Percentiles rank a stretch among this genome's conserved stretches.
Conservation (phyloP, 2,888 invertebrate species). For the Seira ritae region DNA sequence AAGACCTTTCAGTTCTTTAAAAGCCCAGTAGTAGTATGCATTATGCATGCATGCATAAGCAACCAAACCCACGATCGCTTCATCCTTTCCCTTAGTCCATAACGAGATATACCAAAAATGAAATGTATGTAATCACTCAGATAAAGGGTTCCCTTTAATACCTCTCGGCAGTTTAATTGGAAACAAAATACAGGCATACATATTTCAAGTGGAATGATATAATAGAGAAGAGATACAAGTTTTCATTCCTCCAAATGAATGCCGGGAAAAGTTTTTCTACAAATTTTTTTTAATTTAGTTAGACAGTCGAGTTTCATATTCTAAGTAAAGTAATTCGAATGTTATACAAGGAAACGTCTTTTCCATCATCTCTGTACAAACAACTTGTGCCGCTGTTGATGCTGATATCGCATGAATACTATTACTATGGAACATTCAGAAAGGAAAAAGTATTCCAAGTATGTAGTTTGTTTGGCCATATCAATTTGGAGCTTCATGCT, state of each 20-base stretch:
- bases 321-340: not conserved
- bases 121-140: constrained; percentile 6
- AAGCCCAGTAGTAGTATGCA: not conserved
- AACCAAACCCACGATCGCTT: not conserved
- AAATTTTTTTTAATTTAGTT: too few species aligned
- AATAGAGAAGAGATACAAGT: not conserved
- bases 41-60: not conserved
- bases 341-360: not conserved
- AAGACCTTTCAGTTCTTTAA: not conserved
- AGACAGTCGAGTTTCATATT: not conserved
- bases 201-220: too few species aligned
- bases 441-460: constrained; percentile 3
- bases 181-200: not conserved
- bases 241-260: not conserved
- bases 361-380: not conserved
- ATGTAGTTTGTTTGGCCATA: not conserved
- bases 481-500: not conserved
- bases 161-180: not conserved
- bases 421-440: not conserved
- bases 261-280: constrained; percentile 10
- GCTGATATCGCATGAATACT: not conserved
- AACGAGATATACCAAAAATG: not conserved
- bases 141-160: constrained; percentile 4
- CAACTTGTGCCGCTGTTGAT: not conserved
- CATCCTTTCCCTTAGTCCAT: not conserved